These are phyloP conservation scores for Deroplatys truncata DNA, from an alignment of 2,888 invertebrate species.

Conservation along the genomic window DNA sequence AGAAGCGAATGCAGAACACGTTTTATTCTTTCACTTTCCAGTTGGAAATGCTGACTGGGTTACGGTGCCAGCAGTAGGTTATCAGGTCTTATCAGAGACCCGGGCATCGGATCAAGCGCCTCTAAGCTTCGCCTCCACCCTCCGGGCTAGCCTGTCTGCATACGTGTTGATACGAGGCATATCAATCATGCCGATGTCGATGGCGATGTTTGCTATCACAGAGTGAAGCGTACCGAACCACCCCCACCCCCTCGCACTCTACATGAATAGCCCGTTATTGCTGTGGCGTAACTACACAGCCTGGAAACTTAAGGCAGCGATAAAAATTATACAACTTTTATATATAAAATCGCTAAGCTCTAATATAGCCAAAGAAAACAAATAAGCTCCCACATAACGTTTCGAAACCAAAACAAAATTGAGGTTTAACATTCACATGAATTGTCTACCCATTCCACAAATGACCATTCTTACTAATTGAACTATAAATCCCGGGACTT, in stretches of 20 bases:
- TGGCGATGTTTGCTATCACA: background rate
- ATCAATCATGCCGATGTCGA: slow-evolving; percentile 14
- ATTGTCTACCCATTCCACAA: too few species aligned
- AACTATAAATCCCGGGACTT: too few species aligned
- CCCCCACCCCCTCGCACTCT: background rate
- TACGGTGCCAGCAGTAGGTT: background rate
- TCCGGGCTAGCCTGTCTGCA: background rate
- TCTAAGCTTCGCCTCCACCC: background rate
- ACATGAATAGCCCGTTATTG: background rate
- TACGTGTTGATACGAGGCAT: slow-evolving; percentile 5
- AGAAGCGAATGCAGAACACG: background rate
- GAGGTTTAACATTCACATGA: too few species aligned
- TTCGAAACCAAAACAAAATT: too few species aligned
- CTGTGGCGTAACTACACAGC: background rate
- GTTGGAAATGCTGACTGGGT: background rate
- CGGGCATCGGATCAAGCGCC: background rate
- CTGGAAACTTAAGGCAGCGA: background rate
- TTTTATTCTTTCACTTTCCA: background rate
- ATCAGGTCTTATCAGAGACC: background rate
- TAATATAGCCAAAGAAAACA: too few species aligned
- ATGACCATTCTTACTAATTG: too few species aligned
- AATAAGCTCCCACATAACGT: too few species aligned
- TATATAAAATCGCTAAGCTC: too few species aligned
- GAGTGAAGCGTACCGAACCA: background rate
- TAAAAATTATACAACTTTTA: background rate